Conservation (phyloP, 2,888 invertebrate species). For the Podabrus alpinus region DNA sequence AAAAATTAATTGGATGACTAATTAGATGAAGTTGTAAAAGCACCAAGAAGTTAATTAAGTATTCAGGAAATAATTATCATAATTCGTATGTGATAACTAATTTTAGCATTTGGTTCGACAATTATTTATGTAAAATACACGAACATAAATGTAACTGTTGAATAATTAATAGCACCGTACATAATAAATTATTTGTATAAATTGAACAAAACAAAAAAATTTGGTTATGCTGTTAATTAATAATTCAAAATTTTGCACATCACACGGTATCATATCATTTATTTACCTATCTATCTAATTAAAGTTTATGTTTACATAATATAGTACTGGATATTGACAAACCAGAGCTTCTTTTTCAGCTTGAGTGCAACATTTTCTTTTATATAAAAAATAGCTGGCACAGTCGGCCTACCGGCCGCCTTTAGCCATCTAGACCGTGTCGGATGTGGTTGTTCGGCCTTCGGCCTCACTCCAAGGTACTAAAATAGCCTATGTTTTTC, state of each 20-base stretch:
- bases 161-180: not conserved
- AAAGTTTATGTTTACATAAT: not conserved
- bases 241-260: not conserved
- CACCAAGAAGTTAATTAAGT: not conserved
- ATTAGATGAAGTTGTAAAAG: not conserved
- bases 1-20: not conserved
- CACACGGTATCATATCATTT: not conserved
- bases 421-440: too few species aligned
- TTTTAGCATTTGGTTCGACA: slow-evolving; percentile 6
- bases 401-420: too few species aligned
- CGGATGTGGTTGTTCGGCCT: too few species aligned
- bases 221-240: not conserved
- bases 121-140: slow-evolving; percentile 11
- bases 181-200: not conserved
- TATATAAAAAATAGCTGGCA: too few species aligned
- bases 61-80: slow-evolving; percentile 8
- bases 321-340: not conserved
- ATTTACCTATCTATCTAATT: not conserved
- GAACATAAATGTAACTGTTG: not conserved
- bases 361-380: too few species aligned
- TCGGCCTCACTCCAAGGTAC: too few species aligned
- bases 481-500: too few species aligned
- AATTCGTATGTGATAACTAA: slow-evolving; percentile 8
- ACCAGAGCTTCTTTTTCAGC: not conserved
- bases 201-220: not conserved